These are phyloP conservation scores for Diarsia mendica DNA, from an alignment of 2,888 invertebrate genomes.

Conservation along the genomic window DNA sequence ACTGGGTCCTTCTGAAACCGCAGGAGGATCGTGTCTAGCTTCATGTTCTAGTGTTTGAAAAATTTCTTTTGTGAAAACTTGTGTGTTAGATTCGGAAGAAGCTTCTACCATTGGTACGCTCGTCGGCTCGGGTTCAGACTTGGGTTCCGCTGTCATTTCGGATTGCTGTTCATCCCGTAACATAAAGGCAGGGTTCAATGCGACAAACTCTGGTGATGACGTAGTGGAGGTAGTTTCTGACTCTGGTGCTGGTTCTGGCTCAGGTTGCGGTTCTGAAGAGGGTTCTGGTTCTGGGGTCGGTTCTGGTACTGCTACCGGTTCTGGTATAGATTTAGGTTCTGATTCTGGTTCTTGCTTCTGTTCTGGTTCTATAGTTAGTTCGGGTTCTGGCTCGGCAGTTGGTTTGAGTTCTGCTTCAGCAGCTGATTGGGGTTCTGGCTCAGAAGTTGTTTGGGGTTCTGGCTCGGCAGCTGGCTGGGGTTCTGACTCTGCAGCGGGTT, in stretches of 20 bases:
- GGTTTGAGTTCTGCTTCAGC: slow-evolving; percentile 52
- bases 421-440: slow-evolving; percentile 30
- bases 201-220: slow-evolving; percentile 26
- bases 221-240: slow-evolving; percentile 38
- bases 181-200: slow-evolving; percentile 49
- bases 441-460: slow-evolving; percentile 58
- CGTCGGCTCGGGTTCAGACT: slow-evolving; percentile 45
- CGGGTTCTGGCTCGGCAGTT: slow-evolving; percentile 37
- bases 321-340: slow-evolving; percentile 11
- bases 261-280: slow-evolving; percentile 61
- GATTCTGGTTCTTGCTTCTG: slow-evolving; percentile 1
- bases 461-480: slow-evolving; percentile 63
- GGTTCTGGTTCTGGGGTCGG: slow-evolving; percentile 51
- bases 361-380: slow-evolving; percentile 45
- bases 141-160: slow-evolving; percentile 26
- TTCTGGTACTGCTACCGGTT: not conserved
- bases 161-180: slow-evolving; percentile 32
- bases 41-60: slow-evolving; percentile 75
- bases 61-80: slow-evolving; percentile 18
- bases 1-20: slow-evolving; percentile 32
- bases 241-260: slow-evolving; percentile 29
- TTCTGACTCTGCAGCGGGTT: slow-evolving; percentile 33
- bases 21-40: slow-evolving; percentile 65
- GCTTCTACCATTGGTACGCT: slow-evolving; percentile 15
- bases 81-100: slow-evolving; percentile 23